Conservation (phyloP, 2,888 invertebrate species). For the Trachelus stipa region DNA sequence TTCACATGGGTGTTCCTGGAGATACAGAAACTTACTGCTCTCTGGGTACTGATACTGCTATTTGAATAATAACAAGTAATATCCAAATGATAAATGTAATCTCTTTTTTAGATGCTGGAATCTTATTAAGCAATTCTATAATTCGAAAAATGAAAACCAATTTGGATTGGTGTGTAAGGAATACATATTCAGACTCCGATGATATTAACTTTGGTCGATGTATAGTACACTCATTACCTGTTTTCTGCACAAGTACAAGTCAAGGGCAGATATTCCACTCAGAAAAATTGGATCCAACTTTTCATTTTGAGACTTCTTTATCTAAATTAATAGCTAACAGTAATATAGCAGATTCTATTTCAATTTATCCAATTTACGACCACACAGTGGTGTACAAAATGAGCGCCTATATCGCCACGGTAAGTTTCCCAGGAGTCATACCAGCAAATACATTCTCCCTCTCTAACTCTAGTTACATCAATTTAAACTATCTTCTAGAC, state of each 20-base stretch:
- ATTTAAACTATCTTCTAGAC: conserved; percentile 44
- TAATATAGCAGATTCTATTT: conserved; percentile 71
- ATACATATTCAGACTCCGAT: conserved; percentile 84
- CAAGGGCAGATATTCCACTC: conserved; percentile 67
- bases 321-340: conserved; percentile 61
- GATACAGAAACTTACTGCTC: conserved; percentile 76
- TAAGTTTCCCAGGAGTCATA: conserved; percentile 55
- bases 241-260: conserved; percentile 71
- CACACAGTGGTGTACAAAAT: conserved; percentile 76
- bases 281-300: conserved; percentile 45
- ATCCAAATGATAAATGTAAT: neutral
- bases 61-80: neutral
- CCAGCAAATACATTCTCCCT: neutral
- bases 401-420: conserved; percentile 79
- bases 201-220: conserved; percentile 92
- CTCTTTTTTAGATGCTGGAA: conserved; percentile 79
- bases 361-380: conserved; percentile 75
- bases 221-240: conserved; percentile 77
- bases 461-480: neutral
- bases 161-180: conserved; percentile 91
- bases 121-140: conserved; percentile 89
- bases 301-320: conserved; percentile 65
- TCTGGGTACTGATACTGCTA: conserved; percentile 69
- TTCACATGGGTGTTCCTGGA: conserved; percentile 81
- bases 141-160: conserved; percentile 81